Evolutionary conservation across 2,888 invertebrate species (phyloP).

Genomic region (Chrysolina americana): DNA sequence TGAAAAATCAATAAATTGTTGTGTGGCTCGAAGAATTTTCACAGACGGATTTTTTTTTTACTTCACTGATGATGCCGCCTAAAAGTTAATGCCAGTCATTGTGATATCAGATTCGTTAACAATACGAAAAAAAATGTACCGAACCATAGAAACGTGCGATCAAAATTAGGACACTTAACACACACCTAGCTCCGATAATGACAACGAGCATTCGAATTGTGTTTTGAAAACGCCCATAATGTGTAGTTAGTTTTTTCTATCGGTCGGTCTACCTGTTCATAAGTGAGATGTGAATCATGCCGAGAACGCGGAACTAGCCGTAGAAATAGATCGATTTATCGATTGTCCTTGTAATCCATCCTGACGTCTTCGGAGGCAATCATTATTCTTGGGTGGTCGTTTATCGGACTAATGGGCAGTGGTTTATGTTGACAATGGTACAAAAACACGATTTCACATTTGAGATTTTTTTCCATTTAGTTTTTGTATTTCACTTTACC

Average conservation of each 20-base stretch:
- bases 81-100: no score
- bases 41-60: no score
- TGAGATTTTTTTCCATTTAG: background rate
- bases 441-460: background rate
- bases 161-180: background rate
- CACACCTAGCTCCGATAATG: background rate
- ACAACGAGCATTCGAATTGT: background rate
- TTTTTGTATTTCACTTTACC: no score
- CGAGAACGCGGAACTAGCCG: slow-evolving; percentile 12
- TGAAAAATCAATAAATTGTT: no score
- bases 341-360: slow-evolving; percentile 19
- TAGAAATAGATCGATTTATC: slow-evolving; percentile 17
- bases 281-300: slow-evolving; percentile 1
- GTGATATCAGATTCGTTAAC: no score
- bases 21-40: no score
- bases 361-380: slow-evolving; percentile 4
- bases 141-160: no score
- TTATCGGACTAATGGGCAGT: background rate
- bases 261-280: background rate
- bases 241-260: background rate
- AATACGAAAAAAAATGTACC: no score
- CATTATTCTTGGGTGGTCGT: slow-evolving; percentile 8
- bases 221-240: background rate
- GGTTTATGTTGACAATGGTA: background rate
- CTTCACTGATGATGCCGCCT: no score